phyloP scores from a whole-genome alignment of 1,140 invertebrate genomes.

The Parasteatoda tepidariorum region DNA sequence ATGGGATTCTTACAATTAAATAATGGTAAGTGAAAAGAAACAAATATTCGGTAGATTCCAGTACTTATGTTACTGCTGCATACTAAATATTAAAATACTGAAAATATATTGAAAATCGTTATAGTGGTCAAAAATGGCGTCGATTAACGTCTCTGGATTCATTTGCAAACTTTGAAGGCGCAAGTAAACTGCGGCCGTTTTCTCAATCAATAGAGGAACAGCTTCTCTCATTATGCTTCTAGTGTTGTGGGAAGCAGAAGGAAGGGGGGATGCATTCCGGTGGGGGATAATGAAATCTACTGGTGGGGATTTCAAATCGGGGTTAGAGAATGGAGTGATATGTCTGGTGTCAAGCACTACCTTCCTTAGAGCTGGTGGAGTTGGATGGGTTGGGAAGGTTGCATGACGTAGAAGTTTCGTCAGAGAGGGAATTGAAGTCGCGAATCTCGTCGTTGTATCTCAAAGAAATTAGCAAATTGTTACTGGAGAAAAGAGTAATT shows the following conservation, averaged over 20 bases:
- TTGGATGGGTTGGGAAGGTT: not conserved
- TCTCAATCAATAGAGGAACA: conserved; percentile 43
- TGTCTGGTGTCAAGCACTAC: conserved; percentile 6
- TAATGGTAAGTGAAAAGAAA: no score
- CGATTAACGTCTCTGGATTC: no score
- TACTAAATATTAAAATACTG: no score
- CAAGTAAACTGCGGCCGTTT: conserved; percentile 37
- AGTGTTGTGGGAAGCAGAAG: not conserved
- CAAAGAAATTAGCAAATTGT: not conserved
- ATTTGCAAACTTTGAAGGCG: not conserved
- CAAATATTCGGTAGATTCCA: no score
- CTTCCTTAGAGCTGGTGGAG: not conserved
- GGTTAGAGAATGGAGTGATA: conserved; percentile 34
- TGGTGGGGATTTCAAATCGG: conserved; percentile 56
- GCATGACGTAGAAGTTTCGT: not conserved
- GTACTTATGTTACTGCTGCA: no score
- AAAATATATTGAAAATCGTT: no score
- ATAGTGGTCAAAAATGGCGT: no score
- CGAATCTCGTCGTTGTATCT: not conserved
- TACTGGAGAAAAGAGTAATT: no score
- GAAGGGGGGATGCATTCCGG: not conserved
- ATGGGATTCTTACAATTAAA: no score
- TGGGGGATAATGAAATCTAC: conserved; percentile 54
- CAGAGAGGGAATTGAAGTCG: not conserved
- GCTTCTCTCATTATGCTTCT: conserved; percentile 33